Evolutionary conservation across 2,797 vertebrate species (phyloP).

Genomic region (Halcyon leucocephala): DNA sequence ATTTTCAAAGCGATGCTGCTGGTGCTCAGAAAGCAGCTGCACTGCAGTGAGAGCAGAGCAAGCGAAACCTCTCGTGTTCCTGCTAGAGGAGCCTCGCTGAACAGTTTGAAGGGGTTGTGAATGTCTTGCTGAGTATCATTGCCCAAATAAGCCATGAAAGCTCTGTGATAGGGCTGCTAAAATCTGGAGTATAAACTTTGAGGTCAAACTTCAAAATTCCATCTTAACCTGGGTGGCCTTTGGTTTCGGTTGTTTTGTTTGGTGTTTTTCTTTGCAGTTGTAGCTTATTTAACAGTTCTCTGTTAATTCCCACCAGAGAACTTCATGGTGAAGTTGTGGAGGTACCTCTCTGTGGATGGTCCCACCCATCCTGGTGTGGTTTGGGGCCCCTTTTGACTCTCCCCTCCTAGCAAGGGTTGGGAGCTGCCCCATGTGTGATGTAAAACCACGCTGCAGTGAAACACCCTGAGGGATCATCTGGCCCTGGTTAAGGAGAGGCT

Average conservation of each 20-base stretch:
- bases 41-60: background rate
- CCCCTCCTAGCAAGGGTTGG: background rate
- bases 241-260: background rate
- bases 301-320: background rate
- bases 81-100: background rate
- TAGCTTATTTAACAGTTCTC: background rate
- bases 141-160: background rate
- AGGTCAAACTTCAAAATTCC: background rate
- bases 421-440: background rate
- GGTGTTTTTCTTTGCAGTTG: background rate
- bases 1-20: background rate
- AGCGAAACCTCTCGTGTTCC: background rate
- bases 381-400: background rate
- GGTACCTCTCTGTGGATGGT: background rate
- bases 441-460: background rate
- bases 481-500: background rate
- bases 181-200: background rate
- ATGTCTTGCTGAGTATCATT: background rate
- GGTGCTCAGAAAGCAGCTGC: background rate
- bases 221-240: constrained; percentile 13
- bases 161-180: background rate
- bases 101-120: rapidly evolving
- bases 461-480: background rate
- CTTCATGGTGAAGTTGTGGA: rapidly evolving
- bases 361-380: background rate